Percentiles rank a stretch among this genome's conserved stretches.
Conservation (phyloP, 2,113 vertebrate species). For the Chloropsis hardwickii region DNA sequence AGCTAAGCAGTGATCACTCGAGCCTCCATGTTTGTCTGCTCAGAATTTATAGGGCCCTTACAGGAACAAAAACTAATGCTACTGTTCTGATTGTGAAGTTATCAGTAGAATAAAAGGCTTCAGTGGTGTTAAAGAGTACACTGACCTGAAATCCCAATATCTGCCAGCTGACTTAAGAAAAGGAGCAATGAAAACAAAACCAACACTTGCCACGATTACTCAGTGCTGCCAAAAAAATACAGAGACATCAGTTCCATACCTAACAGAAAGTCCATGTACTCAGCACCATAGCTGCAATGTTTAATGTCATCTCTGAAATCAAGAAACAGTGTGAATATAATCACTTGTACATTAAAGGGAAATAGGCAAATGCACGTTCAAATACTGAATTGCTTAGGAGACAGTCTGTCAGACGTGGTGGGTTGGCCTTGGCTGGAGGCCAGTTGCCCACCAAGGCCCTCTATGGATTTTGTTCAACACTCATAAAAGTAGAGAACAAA, state of each 20-base stretch:
- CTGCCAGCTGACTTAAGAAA: background rate
- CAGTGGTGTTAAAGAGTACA: background rate
- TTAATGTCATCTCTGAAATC: background rate
- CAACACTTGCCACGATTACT: background rate
- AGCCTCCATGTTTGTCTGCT: background rate
- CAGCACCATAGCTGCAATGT: background rate
- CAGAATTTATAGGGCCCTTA: background rate
- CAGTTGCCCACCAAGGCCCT: background rate
- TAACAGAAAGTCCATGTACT: background rate
- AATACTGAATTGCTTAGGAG: background rate
- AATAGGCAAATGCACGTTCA: background rate
- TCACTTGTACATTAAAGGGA: background rate
- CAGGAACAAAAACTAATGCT: background rate
- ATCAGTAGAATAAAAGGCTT: background rate
- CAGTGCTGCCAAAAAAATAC: background rate
- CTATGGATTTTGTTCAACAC: background rate
- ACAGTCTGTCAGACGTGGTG: background rate
- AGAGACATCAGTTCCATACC: background rate
- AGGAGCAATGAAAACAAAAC: background rate
- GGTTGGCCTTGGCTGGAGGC: background rate
- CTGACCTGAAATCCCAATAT: background rate
- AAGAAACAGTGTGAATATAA: background rate
- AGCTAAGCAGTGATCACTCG: background rate
- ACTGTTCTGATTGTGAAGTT: background rate
- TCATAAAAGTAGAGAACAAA: accelerated